Base-by-base conservation (phyloP, 2,888 invertebrate species). In the Heliconius aoede region DNA sequence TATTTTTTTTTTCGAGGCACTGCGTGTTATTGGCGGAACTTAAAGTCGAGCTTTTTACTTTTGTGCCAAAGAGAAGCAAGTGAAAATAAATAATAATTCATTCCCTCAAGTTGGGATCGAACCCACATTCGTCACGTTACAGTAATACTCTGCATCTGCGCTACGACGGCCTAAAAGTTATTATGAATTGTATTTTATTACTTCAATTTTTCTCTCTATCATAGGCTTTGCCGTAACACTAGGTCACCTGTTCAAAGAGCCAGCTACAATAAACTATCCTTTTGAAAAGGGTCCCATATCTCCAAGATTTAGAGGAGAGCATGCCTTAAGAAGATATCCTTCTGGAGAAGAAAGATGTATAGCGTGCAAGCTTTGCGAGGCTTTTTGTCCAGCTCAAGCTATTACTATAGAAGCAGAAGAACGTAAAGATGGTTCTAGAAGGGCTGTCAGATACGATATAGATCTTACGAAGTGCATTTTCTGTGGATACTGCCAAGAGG, bases 321-420 rank as follows among this genome's bases (percentile, higher is more conserved):
- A 99, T 91, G 99, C 99, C n/a, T 93, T 99, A 74, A 95, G 99
- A 77, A 96, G 99, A 67, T 98, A 99, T 91, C 99, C 99, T 0
- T 98, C 98, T 8, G 99, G 99, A 0, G 99, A 99, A 89, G 99
- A 99, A 91, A 95, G 99, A 73, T 99, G 99, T 90, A 99, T 99
- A 88, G 99, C 99, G 4, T 99, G 99, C 90, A 99, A 99, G 93
- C 95, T 99, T 18, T 99, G 99, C 88, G 99, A 99, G 92, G 99
- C 99, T 0, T 97, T 99, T 86, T 99, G 99, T 86, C 99, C 99
- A 3, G 99, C 99, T 24, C 99, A 99, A 94, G 97, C 99, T 0
- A 99, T 99, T 83, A 99, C 99, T 0, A 99, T 99, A 86, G 99
- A 99, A 89, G 99, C 99, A 0, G 99, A 99, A 89, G 97, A 98